These are phyloP conservation scores for Centropristis striata DNA, from an alignment of 2,113 vertebrate genomes.

Conservation along the genomic window DNA sequence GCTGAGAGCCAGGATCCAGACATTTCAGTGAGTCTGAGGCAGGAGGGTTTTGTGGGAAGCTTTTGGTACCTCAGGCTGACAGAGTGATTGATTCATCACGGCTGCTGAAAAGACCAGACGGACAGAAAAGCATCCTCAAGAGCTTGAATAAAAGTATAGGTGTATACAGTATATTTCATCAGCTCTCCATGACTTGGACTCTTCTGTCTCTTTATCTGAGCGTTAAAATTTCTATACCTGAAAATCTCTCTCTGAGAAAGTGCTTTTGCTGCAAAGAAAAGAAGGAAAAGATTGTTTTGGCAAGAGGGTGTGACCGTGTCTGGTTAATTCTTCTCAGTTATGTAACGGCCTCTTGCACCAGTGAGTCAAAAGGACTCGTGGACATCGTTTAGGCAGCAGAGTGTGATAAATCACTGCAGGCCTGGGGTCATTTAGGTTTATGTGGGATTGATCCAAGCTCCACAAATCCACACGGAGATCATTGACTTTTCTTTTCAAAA, in stretches of 20 bases:
- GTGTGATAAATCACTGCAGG: conserved; percentile 62
- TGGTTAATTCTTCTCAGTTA: conserved; percentile 65
- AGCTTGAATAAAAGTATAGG: conserved; percentile 17
- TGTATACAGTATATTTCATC: conserved; percentile 26
- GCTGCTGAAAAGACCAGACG: conserved; percentile 6
- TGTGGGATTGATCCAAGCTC: conserved; percentile 60
- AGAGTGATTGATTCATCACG: conserved; percentile 52
- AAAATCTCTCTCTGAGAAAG: conserved; percentile 24
- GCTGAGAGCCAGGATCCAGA: conserved; percentile 44
- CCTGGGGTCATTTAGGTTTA: conserved; percentile 72
- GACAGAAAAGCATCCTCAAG: conserved; percentile 25
- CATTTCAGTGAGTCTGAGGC: conserved; percentile 19
- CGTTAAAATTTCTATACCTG: conserved; percentile 22
- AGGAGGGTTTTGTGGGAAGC: conserved; percentile 25
- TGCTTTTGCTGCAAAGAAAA: conserved; percentile 18
- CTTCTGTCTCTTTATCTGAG: not conserved
- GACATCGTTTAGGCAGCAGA: conserved; percentile 57
- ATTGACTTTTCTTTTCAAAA: conserved; percentile 37
- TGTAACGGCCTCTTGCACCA: conserved; percentile 59
- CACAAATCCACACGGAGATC: conserved; percentile 65
- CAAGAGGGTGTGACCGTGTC: conserved; percentile 54
- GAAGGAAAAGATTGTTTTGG: conserved; percentile 42
- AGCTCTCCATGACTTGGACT: not conserved
- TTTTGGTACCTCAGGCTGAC: conserved; percentile 28
- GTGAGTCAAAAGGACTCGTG: conserved; percentile 42